phyloP scores from a whole-genome alignment of 2,797 vertebrate species.

The Lutra lutra region DNA sequence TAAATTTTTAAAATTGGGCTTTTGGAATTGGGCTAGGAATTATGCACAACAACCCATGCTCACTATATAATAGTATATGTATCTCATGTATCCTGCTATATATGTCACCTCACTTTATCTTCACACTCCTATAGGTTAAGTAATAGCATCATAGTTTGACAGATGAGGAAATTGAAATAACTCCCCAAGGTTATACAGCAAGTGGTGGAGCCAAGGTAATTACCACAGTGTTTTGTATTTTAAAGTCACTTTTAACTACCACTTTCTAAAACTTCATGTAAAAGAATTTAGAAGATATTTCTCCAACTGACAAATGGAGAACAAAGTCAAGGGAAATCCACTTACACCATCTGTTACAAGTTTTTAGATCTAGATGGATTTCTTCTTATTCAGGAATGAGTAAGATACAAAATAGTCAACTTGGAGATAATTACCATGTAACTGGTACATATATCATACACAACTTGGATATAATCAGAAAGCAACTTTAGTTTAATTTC shows the following conservation, averaged over 20 bases:
- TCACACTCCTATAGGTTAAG: background rate
- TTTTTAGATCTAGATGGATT: background rate
- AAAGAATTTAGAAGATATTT: background rate
- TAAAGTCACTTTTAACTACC: conserved; percentile 15
- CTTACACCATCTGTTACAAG: background rate
- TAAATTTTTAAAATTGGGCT: background rate
- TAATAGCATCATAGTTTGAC: background rate
- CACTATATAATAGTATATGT: background rate
- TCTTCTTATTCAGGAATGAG: background rate
- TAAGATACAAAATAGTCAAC: background rate
- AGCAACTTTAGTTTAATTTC: background rate
- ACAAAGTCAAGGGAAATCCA: background rate
- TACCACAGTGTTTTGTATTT: background rate
- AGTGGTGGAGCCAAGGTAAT: background rate
- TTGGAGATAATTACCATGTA: background rate
- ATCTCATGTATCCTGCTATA: background rate
- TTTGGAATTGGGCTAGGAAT: background rate
- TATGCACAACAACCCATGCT: background rate
- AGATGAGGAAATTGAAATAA: background rate
- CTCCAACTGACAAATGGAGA: background rate
- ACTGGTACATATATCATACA: background rate
- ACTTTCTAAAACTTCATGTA: background rate
- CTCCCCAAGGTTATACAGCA: background rate
- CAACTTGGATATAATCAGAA: conserved; percentile 9
- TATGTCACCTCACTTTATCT: background rate